Percentiles rank a stretch among this genome's conserved stretches.
These are phyloP conservation scores for Burhinus bistriatus DNA, from an alignment of 2,113 vertebrate species.

Conservation along the genomic window DNA sequence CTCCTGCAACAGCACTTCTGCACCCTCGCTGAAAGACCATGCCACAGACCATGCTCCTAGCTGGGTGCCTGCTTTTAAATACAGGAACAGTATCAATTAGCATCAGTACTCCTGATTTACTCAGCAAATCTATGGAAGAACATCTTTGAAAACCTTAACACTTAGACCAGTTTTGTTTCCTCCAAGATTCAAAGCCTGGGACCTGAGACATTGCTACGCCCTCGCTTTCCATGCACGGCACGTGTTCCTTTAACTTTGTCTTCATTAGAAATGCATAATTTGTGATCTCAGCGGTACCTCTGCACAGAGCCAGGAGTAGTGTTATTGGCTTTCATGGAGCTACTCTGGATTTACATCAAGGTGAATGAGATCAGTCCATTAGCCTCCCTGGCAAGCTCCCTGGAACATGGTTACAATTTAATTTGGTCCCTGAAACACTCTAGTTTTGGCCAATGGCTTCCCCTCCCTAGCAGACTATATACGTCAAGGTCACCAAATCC, in stretches of 20 bases:
- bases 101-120: not conserved
- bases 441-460: not conserved
- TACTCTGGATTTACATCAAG: constrained; percentile 65
- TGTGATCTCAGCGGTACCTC: constrained; percentile 12
- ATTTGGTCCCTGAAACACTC: not conserved
- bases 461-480: not conserved
- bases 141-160: not conserved
- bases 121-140: not conserved
- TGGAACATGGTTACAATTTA: constrained; percentile 59
- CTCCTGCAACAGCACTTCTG: not conserved
- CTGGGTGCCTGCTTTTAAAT: not conserved
- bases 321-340: not conserved
- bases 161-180: not conserved
- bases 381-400: constrained; percentile 52
- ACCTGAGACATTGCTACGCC: not conserved
- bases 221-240: not conserved
- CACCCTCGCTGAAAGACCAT: fast-evolving
- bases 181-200: not conserved
- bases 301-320: not conserved
- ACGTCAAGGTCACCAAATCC: constrained; percentile 8
- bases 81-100: not conserved
- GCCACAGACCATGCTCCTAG: not conserved
- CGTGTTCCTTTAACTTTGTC: not conserved
- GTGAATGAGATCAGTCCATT: constrained; percentile 60
- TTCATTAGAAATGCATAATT: not conserved